Base-by-base conservation (phyloP, 2,113 vertebrate species). In the Eulemur macaco region DNA sequence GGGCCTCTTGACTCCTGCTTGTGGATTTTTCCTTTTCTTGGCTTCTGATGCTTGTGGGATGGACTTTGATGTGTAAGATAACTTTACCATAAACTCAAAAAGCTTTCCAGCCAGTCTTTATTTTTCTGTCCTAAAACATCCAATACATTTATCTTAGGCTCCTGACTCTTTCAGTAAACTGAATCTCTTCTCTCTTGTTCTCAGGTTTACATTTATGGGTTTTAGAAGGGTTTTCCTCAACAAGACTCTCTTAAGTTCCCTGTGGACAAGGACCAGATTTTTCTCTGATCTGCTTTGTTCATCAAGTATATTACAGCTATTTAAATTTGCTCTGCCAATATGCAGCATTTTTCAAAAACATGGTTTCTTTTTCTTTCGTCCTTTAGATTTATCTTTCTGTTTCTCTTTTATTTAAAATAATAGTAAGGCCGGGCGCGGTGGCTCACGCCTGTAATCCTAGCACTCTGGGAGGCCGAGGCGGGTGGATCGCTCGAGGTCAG, bases 381-480 rank as follows among this genome's bases (percentile, higher is more conserved):
- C 6, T 88, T 86, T 29, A 47, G n/a, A 56, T 56, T 3, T 56
- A 8, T 21, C 54, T 56, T 56, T 31, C 20, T 17, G 20, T 83
- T 42, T 74, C 8, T 94, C 27, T 88, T 58, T 94, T 76, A 58
- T 82, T 95, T 96, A 66, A 93, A 89, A 86, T 92, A 89, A 71
- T 42, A 95, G 39, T 92, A 96, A 95, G 63, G 37, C 2, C 37
- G 37, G 37, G 37, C 37, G 37, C 37, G 37, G 37, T 37, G 37
- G 37, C 37, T 37, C 37, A 37, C 37, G 37, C 37, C 37, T 37
- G 37, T 37, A 37, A 37, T 37, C 37, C 37, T 37, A 37, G 37
- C 37, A 37, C 37, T 37, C 37, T 37, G 37, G 37, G 37, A 37
- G 37, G 37, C 37, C 37, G 37, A 37, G 37, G 37, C 37, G 37